Percentiles rank a stretch among this genome's conserved stretches.
phyloP scores from a whole-genome alignment of 2,888 invertebrate species.

The Mimachlamys varia region DNA sequence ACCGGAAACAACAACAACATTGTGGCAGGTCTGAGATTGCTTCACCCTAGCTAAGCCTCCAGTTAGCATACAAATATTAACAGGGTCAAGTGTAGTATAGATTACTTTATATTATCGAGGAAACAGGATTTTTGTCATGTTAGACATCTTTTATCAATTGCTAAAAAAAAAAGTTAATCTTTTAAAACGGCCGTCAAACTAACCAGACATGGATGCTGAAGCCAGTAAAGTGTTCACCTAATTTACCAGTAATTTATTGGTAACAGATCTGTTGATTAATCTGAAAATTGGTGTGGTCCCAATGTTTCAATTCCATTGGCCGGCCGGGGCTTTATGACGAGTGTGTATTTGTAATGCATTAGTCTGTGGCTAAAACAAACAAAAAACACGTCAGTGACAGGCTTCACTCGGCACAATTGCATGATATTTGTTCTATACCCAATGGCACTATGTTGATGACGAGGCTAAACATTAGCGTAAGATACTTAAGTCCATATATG shows the following conservation, averaged over 20 bases:
- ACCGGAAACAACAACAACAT: too few relatives aligned
- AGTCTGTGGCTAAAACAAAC: neutral
- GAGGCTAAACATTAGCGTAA: neutral
- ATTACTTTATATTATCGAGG: too few relatives aligned
- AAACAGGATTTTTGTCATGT: too few relatives aligned
- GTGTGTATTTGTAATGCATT: conserved; percentile 9
- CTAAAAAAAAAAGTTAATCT: neutral
- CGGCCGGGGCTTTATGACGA: neutral
- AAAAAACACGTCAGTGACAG: neutral
- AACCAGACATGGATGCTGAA: neutral
- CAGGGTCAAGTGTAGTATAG: too few relatives aligned
- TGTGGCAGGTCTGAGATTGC: too few relatives aligned
- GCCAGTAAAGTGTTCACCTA: neutral
- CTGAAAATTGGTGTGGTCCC: neutral
- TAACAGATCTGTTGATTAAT: neutral
- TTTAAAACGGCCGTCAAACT: neutral
- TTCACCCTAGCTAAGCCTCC: too few relatives aligned
- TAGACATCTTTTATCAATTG: too few relatives aligned
- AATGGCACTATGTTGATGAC: neutral
- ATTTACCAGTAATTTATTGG: conserved; percentile 1
- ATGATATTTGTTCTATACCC: neutral
- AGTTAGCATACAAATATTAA: too few relatives aligned
- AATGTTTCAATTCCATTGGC: neutral
- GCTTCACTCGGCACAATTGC: neutral
- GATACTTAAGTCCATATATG: neutral